Evolutionary conservation across 2,113 vertebrate genomes (phyloP).

Genomic region (Coptodon rendalli): DNA sequence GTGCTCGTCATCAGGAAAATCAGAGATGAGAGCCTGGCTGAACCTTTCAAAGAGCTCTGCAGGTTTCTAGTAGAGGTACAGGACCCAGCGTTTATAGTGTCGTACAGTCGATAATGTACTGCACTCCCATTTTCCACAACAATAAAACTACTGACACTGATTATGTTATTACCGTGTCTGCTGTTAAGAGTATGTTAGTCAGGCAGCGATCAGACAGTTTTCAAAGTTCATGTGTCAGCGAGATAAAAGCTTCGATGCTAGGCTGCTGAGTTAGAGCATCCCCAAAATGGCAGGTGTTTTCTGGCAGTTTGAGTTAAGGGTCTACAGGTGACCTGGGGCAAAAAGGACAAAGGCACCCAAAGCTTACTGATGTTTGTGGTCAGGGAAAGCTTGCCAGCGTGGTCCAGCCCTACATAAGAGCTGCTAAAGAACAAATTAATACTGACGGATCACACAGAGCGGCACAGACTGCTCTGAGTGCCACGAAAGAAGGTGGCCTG

Average conservation of each 20-base stretch:
- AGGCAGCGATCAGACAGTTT: not conserved
- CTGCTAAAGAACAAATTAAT: not conserved
- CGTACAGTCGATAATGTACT: not conserved
- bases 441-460: not conserved
- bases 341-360: not conserved
- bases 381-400: not conserved
- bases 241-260: not conserved
- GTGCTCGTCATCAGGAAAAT: constrained; percentile 79
- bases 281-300: not conserved
- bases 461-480: not conserved
- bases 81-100: not conserved
- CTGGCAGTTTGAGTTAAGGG: not conserved
- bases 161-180: not conserved
- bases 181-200: not conserved
- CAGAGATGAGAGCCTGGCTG: constrained; percentile 71
- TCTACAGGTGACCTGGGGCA: not conserved
- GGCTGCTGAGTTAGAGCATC: not conserved
- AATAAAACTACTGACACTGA: not conserved
- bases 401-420: not conserved
- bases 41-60: constrained; percentile 79
- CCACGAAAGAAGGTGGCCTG: not conserved
- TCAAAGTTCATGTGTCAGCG: not conserved
- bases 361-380: not conserved
- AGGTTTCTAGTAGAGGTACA: constrained; percentile 76
- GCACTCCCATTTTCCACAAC: not conserved